Percentiles rank a stretch among this genome's conserved stretches.
Evolutionary conservation across 2,888 invertebrate genomes (phyloP).

Genomic region (Aplocera efformata): DNA sequence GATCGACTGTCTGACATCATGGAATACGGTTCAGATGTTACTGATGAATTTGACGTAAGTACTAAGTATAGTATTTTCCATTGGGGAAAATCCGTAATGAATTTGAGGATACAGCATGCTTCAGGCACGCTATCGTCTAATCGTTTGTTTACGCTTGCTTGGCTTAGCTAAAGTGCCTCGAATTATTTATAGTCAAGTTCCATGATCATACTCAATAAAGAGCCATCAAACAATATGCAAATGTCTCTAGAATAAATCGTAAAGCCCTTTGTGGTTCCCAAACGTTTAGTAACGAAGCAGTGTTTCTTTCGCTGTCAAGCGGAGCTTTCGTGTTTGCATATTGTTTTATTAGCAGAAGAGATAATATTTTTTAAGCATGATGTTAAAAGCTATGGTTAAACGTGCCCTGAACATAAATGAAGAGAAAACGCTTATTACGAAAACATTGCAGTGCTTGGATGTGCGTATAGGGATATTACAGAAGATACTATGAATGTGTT

Average conservation of each 20-base stretch:
- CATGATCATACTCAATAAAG: conserved; percentile 73
- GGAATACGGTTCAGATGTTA: conserved; percentile 45
- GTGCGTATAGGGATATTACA: conserved; percentile 41
- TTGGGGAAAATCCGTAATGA: conserved; percentile 34
- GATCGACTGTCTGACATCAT: conserved; percentile 17
- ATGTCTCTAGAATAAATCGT: conserved; percentile 61
- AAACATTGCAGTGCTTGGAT: conserved; percentile 60
- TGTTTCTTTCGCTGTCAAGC: conserved; percentile 56
- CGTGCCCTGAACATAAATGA: conserved; percentile 59
- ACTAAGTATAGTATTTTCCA: conserved; percentile 24
- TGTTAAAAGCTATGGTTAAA: conserved; percentile 71
- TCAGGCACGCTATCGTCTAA: conserved; percentile 63
- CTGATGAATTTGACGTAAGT: conserved; percentile 54
- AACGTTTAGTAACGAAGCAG: conserved; percentile 56
- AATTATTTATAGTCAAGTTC: conserved; percentile 69
- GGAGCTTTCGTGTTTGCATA: conserved; percentile 55
- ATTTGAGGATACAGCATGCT: conserved; percentile 46
- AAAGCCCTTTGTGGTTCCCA: conserved; percentile 50
- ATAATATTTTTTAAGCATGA: conserved; percentile 37
- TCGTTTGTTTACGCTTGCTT: conserved; percentile 72
- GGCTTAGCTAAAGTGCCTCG: conserved; percentile 56
- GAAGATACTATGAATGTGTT: conserved; percentile 2
- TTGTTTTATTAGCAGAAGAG: conserved; percentile 34
- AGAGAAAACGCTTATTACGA: conserved; percentile 52
- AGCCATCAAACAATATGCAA: conserved; percentile 68